Conservation (phyloP, 2,888 invertebrate species). For the Heliconius charithonia region DNA sequence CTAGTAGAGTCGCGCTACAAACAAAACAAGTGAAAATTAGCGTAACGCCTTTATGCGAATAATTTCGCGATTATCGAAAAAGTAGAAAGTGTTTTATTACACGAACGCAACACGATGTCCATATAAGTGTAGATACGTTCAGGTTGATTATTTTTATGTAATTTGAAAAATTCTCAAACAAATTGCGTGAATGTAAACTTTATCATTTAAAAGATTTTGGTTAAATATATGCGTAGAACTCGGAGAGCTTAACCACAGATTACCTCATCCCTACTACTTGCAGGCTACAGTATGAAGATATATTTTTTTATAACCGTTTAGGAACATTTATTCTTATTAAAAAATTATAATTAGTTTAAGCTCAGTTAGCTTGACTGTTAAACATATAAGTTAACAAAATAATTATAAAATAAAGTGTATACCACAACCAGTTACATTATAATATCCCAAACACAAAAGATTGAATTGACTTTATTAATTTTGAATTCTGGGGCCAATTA, state of each 20-base stretch:
- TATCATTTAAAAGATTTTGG: background rate
- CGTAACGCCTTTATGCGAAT: background rate
- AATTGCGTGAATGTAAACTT: background rate
- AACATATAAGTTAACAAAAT: background rate
- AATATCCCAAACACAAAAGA: background rate
- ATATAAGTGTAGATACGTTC: background rate
- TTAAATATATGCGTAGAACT: background rate
- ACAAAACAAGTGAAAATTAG: conserved; percentile 16
- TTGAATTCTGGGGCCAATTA: background rate
- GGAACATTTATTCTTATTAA: background rate
- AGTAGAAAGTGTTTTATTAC: conserved; percentile 11
- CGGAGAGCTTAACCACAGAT: background rate
- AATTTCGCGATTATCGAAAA: conserved; percentile 9
- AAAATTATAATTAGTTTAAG: background rate
- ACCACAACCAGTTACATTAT: background rate
- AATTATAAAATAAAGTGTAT: background rate
- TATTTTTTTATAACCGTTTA: background rate
- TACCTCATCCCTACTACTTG: background rate
- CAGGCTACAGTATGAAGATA: no score
- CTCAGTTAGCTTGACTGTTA: background rate
- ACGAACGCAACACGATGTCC: conserved; percentile 14
- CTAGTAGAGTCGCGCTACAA: background rate
- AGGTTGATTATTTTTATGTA: background rate
- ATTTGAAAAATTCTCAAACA: background rate
- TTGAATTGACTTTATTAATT: background rate